Conservation (phyloP, 1,140 invertebrate genomes). For the Ladona fulva region DNA sequence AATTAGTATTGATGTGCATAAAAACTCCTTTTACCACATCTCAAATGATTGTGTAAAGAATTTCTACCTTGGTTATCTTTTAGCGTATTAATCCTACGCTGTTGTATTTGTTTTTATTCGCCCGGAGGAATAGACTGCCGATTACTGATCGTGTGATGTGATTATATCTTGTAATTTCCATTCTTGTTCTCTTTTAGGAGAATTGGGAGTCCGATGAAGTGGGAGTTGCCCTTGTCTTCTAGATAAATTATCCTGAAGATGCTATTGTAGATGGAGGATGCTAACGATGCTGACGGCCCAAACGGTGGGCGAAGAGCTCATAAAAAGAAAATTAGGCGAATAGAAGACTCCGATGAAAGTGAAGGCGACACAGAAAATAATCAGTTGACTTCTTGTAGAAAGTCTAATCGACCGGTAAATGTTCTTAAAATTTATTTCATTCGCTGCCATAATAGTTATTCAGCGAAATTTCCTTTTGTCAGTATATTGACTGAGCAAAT, state of each 20-base stretch:
- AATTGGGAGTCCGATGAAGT: not conserved
- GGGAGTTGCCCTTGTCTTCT: not conserved
- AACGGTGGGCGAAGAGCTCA: not conserved
- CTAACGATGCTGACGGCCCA: not conserved
- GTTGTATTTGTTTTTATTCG: too few species aligned
- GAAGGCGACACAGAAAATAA: not conserved
- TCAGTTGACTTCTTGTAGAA: not conserved
- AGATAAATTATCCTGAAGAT: not conserved
- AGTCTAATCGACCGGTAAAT: not conserved
- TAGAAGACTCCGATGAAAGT: not conserved
- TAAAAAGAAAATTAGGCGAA: not conserved
- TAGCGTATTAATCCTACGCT: too few species aligned
- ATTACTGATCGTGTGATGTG: not conserved
- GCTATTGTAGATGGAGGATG: not conserved
- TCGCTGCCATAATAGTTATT: too few species aligned
- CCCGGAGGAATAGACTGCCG: too few species aligned
- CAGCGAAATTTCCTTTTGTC: too few species aligned
- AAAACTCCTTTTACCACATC: too few species aligned
- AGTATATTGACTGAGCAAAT: too few species aligned
- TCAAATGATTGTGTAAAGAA: too few species aligned
- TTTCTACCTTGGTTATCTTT: too few species aligned
- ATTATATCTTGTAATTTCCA: not conserved
- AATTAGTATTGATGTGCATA: not conserved
- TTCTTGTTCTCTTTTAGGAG: not conserved
- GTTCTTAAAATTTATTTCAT: too few species aligned